These are phyloP conservation scores for Tachycineta bicolor DNA, from an alignment of 2,113 vertebrate species.

Conservation along the genomic window DNA sequence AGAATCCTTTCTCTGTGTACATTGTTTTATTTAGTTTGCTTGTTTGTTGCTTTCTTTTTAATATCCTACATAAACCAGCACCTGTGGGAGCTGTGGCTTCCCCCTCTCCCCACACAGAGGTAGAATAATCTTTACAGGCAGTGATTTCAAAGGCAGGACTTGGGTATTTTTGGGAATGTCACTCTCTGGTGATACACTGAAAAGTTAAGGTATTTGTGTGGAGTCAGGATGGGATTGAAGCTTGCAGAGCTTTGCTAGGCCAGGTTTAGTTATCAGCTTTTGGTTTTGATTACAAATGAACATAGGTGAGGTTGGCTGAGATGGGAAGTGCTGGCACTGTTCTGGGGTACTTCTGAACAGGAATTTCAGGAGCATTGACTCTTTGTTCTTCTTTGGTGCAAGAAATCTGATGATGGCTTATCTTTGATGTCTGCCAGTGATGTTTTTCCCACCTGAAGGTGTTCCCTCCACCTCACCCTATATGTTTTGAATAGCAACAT, in stretches of 20 bases:
- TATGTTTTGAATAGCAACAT: conserved; percentile 20
- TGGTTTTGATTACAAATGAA: conserved; percentile 22
- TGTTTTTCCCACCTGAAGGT: conserved; percentile 54
- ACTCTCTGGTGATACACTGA: neutral
- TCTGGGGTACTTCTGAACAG: conserved; percentile 59
- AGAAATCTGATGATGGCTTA: conserved; percentile 51
- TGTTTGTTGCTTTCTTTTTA: neutral
- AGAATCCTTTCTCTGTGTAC: neutral
- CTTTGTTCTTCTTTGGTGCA: conserved; percentile 37
- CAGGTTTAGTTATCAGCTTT: conserved; percentile 29
- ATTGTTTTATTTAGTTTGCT: neutral
- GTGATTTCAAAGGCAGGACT: neutral
- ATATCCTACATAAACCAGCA: neutral
- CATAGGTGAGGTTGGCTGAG: conserved; percentile 42
- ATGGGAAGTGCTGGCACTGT: conserved; percentile 25
- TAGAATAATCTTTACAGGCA: neutral
- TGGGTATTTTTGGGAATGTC: neutral
- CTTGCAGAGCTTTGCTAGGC: neutral
- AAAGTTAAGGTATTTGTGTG: neutral
- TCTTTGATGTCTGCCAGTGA: conserved; percentile 48
- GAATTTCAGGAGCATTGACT: conserved; percentile 41
- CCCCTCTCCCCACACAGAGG: fast-evolving
- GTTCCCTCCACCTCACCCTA: conserved; percentile 16
- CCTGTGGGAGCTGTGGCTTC: neutral
- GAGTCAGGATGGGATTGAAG: neutral